Percentiles rank a stretch among this genome's conserved stretches.
Evolutionary conservation across 2,113 vertebrate species (phyloP).

Genomic region (Rutilus rutilus): DNA sequence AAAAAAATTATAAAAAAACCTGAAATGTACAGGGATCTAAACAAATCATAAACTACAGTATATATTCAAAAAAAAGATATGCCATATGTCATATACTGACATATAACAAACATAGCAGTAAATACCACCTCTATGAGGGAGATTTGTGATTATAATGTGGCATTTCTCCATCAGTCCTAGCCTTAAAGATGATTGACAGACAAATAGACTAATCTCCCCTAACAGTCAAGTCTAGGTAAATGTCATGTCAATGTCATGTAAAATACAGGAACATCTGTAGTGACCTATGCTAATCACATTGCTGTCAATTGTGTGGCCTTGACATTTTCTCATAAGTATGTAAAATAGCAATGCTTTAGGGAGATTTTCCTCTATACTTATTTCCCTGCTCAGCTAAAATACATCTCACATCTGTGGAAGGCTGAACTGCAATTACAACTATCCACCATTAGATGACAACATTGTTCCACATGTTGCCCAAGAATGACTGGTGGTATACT

Average conservation of each 20-base stretch:
- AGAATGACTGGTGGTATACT: neutral
- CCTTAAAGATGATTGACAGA: constrained; percentile 18
- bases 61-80: neutral
- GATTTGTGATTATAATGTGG: constrained; percentile 23
- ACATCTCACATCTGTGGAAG: neutral
- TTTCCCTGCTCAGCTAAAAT: neutral
- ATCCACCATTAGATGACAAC: constrained; percentile 12
- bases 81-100: neutral
- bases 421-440: constrained; percentile 1
- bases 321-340: neutral
- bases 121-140: neutral
- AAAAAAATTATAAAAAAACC: neutral
- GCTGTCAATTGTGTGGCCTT: neutral
- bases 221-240: constrained; percentile 16
- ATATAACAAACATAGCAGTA: neutral
- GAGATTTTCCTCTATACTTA: neutral
- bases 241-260: constrained; percentile 26
- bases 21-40: neutral
- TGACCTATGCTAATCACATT: constrained; percentile 8
- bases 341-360: neutral
- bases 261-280: constrained; percentile 1
- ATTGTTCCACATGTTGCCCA: neutral
- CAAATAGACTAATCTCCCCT: neutral
- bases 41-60: neutral
- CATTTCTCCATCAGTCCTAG: neutral